Evolutionary conservation across 2,888 invertebrate species (phyloP).

Genomic region (Phrixothrix hirtus): DNA sequence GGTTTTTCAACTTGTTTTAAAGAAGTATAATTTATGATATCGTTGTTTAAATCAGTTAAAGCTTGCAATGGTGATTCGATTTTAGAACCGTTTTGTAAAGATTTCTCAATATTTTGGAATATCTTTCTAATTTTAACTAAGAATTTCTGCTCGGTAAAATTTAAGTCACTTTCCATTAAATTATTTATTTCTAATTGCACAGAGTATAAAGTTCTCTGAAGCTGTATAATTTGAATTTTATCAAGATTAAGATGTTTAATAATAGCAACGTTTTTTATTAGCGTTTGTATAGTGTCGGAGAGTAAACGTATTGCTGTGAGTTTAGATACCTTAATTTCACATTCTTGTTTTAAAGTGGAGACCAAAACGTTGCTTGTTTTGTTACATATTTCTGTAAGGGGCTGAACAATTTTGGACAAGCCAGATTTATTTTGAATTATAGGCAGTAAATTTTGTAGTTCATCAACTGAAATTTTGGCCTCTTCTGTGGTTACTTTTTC

Average conservation of each 20-base stretch:
- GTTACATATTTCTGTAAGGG: constrained; percentile 4
- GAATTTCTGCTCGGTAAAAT: constrained; percentile 32
- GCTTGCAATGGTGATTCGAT: no score
- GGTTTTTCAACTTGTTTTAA: no score
- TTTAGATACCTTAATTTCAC: constrained; percentile 37
- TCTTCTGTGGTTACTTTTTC: constrained; percentile 2
- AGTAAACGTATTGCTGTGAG: constrained; percentile 42
- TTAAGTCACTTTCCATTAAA: constrained; percentile 43
- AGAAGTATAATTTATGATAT: no score
- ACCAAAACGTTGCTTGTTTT: constrained; percentile 1
- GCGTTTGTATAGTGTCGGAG: constrained; percentile 44
- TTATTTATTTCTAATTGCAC: constrained; percentile 51
- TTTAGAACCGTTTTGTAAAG: no score
- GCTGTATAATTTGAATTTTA: constrained; percentile 39
- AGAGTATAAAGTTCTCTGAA: constrained; percentile 48
- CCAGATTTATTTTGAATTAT: constrained; percentile 10
- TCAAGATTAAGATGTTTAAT: constrained; percentile 46
- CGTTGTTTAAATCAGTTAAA: no score
- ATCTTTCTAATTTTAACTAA: constrained; percentile 12
- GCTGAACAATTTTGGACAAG: constrained; percentile 2
- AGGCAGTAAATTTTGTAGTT: constrained; percentile 11
- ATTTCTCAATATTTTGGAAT: constrained; percentile 21
- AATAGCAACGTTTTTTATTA: constrained; percentile 46
- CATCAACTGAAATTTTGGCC: constrained; percentile 13
- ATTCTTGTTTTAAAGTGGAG: constrained; percentile 32